A percentile compares a stretch with the other conserved stretches of the same genome.
phyloP scores from a whole-genome alignment of 2,113 vertebrate species.

The Melospiza melodia region DNA sequence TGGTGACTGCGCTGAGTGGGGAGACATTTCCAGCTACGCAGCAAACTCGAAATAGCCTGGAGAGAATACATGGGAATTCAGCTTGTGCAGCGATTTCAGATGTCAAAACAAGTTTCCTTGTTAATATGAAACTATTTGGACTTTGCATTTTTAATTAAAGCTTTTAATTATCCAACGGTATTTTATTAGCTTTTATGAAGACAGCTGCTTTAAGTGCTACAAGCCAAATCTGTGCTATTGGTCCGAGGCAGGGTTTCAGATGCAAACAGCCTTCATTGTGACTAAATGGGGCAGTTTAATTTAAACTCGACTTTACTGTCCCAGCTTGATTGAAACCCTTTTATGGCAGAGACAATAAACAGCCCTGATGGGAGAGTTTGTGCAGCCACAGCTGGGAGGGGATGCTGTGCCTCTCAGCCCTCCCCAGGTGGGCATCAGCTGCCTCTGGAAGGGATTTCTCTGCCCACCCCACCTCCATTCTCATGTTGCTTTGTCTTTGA shows the following conservation, averaged over 20 bases:
- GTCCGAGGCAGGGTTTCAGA: slow-evolving; percentile 18
- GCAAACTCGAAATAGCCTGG: slow-evolving; percentile 65
- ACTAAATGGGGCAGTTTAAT: slow-evolving; percentile 54
- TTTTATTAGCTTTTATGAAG: slow-evolving; percentile 74
- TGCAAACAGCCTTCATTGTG: slow-evolving; percentile 32
- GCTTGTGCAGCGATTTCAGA: slow-evolving; percentile 69
- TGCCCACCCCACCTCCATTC: not conserved
- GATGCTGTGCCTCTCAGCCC: not conserved
- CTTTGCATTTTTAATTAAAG: slow-evolving; percentile 74
- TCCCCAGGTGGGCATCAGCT: not conserved
- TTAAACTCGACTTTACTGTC: slow-evolving; percentile 50
- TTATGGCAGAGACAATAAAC: slow-evolving; percentile 21
- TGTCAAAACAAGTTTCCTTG: slow-evolving; percentile 72
- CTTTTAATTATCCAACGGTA: slow-evolving; percentile 67
- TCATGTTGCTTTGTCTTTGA: not conserved
- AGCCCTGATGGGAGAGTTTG: not conserved
- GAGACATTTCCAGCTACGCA: slow-evolving; percentile 37
- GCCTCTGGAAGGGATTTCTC: not conserved
- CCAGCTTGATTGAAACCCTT: slow-evolving; percentile 38
- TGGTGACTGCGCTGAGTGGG: slow-evolving; percentile 42
- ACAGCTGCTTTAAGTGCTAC: slow-evolving; percentile 51
- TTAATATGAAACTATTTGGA: slow-evolving; percentile 68
- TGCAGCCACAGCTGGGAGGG: fast-evolving
- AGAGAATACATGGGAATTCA: slow-evolving; percentile 57
- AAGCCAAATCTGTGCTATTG: slow-evolving; percentile 44